These are phyloP conservation scores for Delichon dasypus DNA, from an alignment of 2,797 vertebrate species.

Conservation along the genomic window DNA sequence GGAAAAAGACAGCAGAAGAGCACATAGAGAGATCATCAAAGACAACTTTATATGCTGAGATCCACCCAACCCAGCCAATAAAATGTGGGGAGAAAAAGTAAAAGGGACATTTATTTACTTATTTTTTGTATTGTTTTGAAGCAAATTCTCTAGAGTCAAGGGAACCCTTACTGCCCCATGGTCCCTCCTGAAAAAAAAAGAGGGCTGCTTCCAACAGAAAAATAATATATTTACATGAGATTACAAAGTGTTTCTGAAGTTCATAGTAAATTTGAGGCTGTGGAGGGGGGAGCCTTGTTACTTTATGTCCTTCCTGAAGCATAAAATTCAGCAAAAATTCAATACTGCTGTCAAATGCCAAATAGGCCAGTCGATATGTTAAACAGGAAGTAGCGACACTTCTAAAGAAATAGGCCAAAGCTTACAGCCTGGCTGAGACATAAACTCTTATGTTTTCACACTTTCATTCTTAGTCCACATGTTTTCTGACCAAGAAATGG, in stretches of 20 bases:
- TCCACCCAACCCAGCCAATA: background rate
- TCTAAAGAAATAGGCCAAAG: slow-evolving; percentile 24
- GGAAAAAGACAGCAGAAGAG: background rate
- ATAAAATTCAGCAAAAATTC: slow-evolving; percentile 71
- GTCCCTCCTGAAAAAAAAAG: background rate
- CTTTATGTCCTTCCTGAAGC: slow-evolving; percentile 61
- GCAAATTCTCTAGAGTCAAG: background rate
- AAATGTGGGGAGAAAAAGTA: background rate
- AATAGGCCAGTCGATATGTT: slow-evolving; percentile 51
- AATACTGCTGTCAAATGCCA: slow-evolving; percentile 60
- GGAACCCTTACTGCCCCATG: fast-evolving
- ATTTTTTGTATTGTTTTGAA: background rate
- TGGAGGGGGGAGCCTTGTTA: slow-evolving; percentile 1
- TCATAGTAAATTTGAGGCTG: slow-evolving; percentile 50
- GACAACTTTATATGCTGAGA: background rate
- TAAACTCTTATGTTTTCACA: slow-evolving; percentile 44
- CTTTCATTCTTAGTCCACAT: slow-evolving; percentile 8
- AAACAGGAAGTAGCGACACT: slow-evolving; percentile 53
- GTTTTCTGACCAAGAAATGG: background rate
- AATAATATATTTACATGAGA: slow-evolving; percentile 16
- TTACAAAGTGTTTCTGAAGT: slow-evolving; percentile 42
- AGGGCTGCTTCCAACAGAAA: background rate
- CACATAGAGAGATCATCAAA: background rate
- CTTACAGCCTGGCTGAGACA: background rate
- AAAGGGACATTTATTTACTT: background rate